phyloP scores from a whole-genome alignment of 1,140 invertebrate genomes.

The Melanaphis sacchari region DNA sequence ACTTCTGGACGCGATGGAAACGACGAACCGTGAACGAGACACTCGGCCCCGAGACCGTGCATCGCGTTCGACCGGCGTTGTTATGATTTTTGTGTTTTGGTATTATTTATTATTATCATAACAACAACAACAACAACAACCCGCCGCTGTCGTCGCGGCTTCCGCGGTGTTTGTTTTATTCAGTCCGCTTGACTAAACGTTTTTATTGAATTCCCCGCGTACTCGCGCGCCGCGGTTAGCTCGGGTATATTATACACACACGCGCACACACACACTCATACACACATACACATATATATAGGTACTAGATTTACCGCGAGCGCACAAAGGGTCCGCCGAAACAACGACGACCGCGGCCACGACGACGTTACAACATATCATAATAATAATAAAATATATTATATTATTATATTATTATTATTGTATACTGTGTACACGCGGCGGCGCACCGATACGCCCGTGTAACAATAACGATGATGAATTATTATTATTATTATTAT shows the following conservation, averaged over 20 bases:
- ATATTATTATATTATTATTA: no score
- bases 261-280: no score
- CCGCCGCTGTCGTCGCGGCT: neutral
- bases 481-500: no score
- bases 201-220: constrained; percentile 34
- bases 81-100: neutral
- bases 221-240: no score
- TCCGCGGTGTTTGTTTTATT: constrained; percentile 51
- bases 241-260: no score
- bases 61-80: neutral
- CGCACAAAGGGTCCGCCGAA: neutral
- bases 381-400: no score
- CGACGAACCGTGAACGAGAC: constrained; percentile 19
- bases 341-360: no score
- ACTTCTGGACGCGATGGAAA: constrained; percentile 7
- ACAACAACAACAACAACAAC: neutral
- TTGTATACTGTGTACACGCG: neutral
- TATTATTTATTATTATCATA: neutral
- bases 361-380: no score
- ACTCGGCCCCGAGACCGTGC: neutral
- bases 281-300: no score
- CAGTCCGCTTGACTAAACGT: constrained; percentile 52
- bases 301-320: neutral
- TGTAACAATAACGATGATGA: neutral
- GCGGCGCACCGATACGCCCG: neutral